These are phyloP conservation scores for Exocentrus adspersus DNA, from an alignment of 2,888 invertebrate genomes.

Conservation along the genomic window DNA sequence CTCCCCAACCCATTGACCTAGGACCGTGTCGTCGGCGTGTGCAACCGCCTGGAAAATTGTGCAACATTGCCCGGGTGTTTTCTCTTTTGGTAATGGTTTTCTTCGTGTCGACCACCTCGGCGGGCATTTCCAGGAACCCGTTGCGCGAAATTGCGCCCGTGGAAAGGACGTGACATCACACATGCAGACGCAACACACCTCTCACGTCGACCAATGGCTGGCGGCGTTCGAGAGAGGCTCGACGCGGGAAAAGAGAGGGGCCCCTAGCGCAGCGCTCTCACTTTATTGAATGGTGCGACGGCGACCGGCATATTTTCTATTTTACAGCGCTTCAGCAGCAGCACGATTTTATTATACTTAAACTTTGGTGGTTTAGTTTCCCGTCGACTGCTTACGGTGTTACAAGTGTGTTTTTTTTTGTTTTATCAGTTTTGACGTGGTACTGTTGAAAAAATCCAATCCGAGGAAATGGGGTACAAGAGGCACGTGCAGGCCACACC, in stretches of 20 bases:
- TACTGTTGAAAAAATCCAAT: background rate
- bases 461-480: constrained; percentile 42
- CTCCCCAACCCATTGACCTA: too few species aligned
- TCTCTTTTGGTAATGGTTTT: too few species aligned
- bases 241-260: constrained; percentile 17
- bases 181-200: constrained; percentile 34
- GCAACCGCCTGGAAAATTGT: too few species aligned
- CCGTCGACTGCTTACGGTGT: background rate
- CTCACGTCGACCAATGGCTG: constrained; percentile 28
- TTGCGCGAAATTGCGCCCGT: constrained; percentile 13
- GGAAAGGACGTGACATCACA: constrained; percentile 27
- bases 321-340: background rate
- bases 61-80: too few species aligned
- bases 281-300: constrained; percentile 25
- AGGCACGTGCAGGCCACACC: constrained; percentile 40
- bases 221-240: constrained; percentile 7
- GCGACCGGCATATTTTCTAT: constrained; percentile 17
- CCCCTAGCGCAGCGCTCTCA: constrained; percentile 10
- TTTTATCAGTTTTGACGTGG: constrained; percentile 11
- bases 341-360: too few species aligned
- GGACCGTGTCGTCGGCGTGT: too few species aligned
- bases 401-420: background rate
- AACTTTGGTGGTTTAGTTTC: too few species aligned
- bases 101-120: background rate
- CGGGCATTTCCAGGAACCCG: constrained; percentile 8